Conservation (phyloP, 2,113 vertebrate species). For the Rhea americana region DNA sequence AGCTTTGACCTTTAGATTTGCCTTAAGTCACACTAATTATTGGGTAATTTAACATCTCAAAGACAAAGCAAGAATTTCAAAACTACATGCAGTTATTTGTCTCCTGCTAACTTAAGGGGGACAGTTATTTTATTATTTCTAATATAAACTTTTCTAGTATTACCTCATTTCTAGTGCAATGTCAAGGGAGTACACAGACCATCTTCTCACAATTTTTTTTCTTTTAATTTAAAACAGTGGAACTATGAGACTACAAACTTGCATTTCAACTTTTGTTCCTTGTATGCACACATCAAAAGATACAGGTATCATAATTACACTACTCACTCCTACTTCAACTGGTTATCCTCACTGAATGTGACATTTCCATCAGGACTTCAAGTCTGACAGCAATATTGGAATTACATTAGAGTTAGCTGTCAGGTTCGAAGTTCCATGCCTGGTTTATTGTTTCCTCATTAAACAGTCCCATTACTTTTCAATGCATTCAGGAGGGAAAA, state of each 20-base stretch:
- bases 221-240: not conserved
- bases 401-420: not conserved
- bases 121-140: not conserved
- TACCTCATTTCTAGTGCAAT: not conserved
- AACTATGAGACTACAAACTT: not conserved
- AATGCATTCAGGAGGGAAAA: not conserved
- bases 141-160: not conserved
- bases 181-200: not conserved
- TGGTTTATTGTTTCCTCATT: constrained; percentile 36
- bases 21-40: not conserved
- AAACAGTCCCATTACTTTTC: not conserved
- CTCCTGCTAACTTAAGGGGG: not conserved
- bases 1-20: not conserved
- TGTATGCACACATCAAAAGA: not conserved
- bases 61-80: not conserved
- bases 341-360: not conserved
- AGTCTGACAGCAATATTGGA: not conserved
- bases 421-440: constrained; percentile 29
- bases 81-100: not conserved
- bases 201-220: not conserved
- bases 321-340: not conserved
- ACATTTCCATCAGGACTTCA: not conserved
- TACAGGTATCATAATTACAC: not conserved
- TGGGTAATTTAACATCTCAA: not conserved
- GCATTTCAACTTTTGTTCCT: not conserved